phyloP scores from a whole-genome alignment of 2,113 vertebrate genomes.

The Calyptommatus sinebrachiatus region DNA sequence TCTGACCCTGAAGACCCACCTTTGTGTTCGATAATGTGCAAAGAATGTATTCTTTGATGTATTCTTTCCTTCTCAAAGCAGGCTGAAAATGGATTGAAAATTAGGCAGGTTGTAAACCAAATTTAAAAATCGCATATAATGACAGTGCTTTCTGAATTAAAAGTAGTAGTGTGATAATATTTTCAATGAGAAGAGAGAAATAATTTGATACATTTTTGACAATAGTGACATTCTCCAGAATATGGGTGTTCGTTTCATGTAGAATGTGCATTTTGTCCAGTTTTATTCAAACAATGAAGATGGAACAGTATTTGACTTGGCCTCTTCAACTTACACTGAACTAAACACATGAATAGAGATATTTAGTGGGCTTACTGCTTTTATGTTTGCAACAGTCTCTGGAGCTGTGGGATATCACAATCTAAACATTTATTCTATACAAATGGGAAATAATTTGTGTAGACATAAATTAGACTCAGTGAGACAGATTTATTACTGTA shows the following conservation, averaged over 20 bases:
- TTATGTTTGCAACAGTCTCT: slow-evolving; percentile 56
- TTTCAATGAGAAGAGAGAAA: neutral
- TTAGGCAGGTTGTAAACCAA: too few species aligned
- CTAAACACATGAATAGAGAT: slow-evolving; percentile 38
- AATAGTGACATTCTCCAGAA: neutral
- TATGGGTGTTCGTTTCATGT: neutral
- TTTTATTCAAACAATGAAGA: neutral
- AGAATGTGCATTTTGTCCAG: neutral
- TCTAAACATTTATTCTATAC: slow-evolving; percentile 73
- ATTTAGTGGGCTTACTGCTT: slow-evolving; percentile 37
- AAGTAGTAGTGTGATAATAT: neutral
- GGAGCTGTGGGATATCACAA: slow-evolving; percentile 59
- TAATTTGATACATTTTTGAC: neutral
- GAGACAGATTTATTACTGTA: slow-evolving; percentile 66
- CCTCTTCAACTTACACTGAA: slow-evolving; percentile 48
- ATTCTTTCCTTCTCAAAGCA: too few species aligned
- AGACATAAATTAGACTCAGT: slow-evolving; percentile 63
- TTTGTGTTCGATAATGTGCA: too few species aligned
- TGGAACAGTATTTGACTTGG: slow-evolving; percentile 13
- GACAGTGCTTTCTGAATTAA: neutral
- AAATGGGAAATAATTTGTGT: slow-evolving; percentile 70
- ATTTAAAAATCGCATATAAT: too few species aligned
- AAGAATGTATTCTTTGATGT: too few species aligned
- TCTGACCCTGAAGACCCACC: too few species aligned
- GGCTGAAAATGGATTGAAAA: too few species aligned